These are phyloP conservation scores for Slavum lentiscoides DNA, from an alignment of 2,888 invertebrate genomes.

Conservation along the genomic window DNA sequence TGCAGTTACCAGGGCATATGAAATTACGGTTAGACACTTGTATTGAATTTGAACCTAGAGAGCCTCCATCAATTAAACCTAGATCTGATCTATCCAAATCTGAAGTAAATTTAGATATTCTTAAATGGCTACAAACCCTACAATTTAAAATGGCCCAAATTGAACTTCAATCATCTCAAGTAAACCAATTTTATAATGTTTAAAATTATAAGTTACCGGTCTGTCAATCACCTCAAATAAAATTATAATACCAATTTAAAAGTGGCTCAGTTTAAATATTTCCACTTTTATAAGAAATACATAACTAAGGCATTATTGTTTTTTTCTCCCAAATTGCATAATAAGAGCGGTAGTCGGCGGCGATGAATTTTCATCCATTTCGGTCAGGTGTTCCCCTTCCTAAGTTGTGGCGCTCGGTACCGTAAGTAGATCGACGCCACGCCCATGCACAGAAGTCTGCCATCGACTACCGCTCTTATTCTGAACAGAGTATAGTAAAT, in stretches of 20 bases:
- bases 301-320: not conserved
- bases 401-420: too few species aligned
- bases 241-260: not conserved
- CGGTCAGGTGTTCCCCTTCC: too few species aligned
- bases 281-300: not conserved
- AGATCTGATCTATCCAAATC: conserved; percentile 59
- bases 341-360: too few species aligned
- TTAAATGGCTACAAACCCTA: conserved; percentile 86
- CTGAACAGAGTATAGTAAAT: too few species aligned
- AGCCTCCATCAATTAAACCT: conserved; percentile 58
- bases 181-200: conserved; percentile 85
- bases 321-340: not conserved
- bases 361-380: too few species aligned
- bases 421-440: too few species aligned
- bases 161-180: conserved; percentile 87
- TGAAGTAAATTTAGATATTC: conserved; percentile 62
- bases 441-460: too few species aligned
- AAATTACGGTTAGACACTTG: conserved; percentile 85
- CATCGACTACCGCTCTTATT: too few species aligned
- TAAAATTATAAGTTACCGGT: conserved; percentile 59
- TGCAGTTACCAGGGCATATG: conserved; percentile 84
- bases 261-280: not conserved
- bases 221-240: not conserved
- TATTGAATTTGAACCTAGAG: conserved; percentile 73
- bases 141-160: conserved; percentile 99